Conservation (phyloP, 2,113 vertebrate species). For the Nanorana parkeri region DNA sequence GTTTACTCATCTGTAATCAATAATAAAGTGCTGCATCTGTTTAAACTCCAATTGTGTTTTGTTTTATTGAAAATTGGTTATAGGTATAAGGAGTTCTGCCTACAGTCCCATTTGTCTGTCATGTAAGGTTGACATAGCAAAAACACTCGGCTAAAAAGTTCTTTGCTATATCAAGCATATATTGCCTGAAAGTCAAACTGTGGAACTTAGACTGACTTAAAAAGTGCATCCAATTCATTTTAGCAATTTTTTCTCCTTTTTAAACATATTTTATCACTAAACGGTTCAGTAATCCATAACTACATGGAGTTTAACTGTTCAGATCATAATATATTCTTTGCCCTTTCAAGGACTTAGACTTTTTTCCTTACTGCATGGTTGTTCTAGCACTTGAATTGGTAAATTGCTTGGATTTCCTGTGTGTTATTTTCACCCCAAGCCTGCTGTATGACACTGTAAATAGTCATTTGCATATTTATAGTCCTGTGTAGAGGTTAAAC, state of each 20-base stretch:
- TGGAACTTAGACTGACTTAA: neutral
- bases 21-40: no score
- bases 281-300: conserved; percentile 5
- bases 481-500: no score
- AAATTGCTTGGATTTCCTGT: conserved; percentile 9
- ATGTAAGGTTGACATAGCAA: no score
- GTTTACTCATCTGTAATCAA: no score
- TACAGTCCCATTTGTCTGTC: no score
- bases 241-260: neutral
- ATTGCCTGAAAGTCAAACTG: neutral
- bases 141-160: no score
- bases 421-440: conserved; percentile 20
- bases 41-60: no score
- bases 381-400: conserved; percentile 34
- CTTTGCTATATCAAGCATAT: neutral
- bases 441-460: neutral
- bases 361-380: conserved; percentile 16
- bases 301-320: conserved; percentile 20
- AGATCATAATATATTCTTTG: conserved; percentile 27
- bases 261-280: conserved; percentile 3
- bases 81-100: no score
- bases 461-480: no score
- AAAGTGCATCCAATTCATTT: neutral
- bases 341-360: conserved; percentile 30
- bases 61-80: no score